Base-by-base conservation (phyloP, 2,797 vertebrate genomes). In the Xenops minutus region DNA sequence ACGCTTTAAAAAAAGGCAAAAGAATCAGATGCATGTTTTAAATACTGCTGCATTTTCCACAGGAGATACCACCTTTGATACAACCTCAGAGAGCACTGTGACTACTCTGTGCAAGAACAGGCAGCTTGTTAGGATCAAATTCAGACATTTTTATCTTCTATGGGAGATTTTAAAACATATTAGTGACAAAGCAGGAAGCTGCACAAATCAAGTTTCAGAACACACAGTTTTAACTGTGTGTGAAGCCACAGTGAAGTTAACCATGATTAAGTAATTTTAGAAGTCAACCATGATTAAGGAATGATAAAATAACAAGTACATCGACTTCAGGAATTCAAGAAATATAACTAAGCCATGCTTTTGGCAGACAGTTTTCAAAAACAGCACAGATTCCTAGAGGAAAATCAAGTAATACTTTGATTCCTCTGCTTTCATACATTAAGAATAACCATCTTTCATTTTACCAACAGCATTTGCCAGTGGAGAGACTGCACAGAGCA, bases 371-470 rank as follows among this genome's bases (percentile, higher is more conserved):
- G 29, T 84, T 79, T 82, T 71, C 73, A 63, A 62, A 69, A 88
- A 64, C 3, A 91, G 79, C 76, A 55, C 30, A 69, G 44, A 93
- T 86, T 95, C 89, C 85, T 88, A 82, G 82, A 95, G 52, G 52
- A 91, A 84, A 71, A 74, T 67, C 66, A 93, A 86, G 49, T n/a
- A 79, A 46, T 29, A 72, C 85, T 79, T 67, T 19, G 63, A 90
- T 71, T 93, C 71, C 88, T 73, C 69, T 74, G 63, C 89, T 94
- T 91, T 86, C 91, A 73, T 69, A 85, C 66, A 76, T 92, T 82
- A 90, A 61, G 48, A 94, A 92, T 30, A 90, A 79, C 85, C 93
- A 95, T 62, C 77, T 71, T 87, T 91, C 76, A 92, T 88, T 84
- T 88, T n/a, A 91, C 78, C 56, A 78, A 79, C 26, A 91, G 63